These are phyloP conservation scores for Trichogramma pretiosum DNA, from an alignment of 1,140 invertebrate genomes.

Conservation along the genomic window DNA sequence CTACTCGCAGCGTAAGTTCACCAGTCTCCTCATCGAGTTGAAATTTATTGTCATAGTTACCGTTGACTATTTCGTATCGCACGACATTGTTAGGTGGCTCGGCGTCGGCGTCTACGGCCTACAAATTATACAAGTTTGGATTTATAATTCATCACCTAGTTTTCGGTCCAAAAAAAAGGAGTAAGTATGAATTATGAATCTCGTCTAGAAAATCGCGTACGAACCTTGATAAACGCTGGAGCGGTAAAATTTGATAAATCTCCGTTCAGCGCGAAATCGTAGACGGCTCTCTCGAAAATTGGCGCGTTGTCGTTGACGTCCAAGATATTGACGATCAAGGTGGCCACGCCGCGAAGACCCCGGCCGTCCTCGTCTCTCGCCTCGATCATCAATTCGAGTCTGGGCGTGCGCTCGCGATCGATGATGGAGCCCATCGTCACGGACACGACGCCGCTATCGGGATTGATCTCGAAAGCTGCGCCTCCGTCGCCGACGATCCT, in stretches of 20 bases:
- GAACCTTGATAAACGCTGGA: constrained; percentile 57
- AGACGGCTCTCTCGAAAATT: constrained; percentile 66
- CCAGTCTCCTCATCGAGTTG: constrained; percentile 68
- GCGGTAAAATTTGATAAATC: constrained; percentile 65
- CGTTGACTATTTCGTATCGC: constrained; percentile 72
- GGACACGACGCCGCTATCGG: constrained; percentile 68
- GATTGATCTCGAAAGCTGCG: constrained; percentile 67
- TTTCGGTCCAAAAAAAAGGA: not conserved
- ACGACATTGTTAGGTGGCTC: constrained; percentile 79
- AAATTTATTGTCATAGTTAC: constrained; percentile 74
- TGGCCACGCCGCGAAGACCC: constrained; percentile 63
- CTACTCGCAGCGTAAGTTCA: constrained; percentile 44
- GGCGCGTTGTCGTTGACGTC: constrained; percentile 86
- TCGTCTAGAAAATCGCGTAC: not conserved
- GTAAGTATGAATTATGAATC: not conserved
- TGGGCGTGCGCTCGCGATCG: constrained; percentile 71
- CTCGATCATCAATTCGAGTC: constrained; percentile 71
- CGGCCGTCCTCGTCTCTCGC: constrained; percentile 76
- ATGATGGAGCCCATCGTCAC: constrained; percentile 67
- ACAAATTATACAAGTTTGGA: constrained; percentile 8
- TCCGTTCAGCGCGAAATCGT: constrained; percentile 71
- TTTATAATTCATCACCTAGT: not conserved
- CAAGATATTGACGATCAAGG: constrained; percentile 63
- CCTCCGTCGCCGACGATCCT: constrained; percentile 64
- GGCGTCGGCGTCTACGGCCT: constrained; percentile 73